Base-by-base conservation (phyloP, 1,140 invertebrate genomes). In the Eumeta japonica region DNA sequence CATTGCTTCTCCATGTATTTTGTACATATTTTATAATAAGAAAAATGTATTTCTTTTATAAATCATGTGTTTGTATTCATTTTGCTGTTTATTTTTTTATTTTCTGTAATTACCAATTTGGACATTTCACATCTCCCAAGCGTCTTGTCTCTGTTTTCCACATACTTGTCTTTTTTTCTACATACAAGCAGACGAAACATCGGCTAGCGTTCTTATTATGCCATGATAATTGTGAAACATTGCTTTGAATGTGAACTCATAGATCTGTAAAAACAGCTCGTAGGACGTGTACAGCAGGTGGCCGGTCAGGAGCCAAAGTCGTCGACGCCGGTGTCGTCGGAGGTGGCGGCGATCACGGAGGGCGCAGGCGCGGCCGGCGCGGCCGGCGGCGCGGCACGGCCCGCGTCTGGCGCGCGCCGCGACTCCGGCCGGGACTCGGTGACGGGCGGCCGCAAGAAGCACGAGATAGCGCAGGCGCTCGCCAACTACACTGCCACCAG, bases 401-500 rank as follows among this genome's bases (percentile, higher is more conserved):
- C 55, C 13, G 50, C 49, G 1, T 57, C 57, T 10, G 58, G 52
- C 4, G 50, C 61, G 1, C 43, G 66, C 0, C 39, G 66, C 2
- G 70, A 72, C 43, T 64, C 63, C 11, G 71, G 71, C 4, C 44
- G 72, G 4, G 71, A 75, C 47, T 73, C 68, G 24, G 68, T 49
- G 18, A 49, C 62, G 0, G 54, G 60, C 1, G 20, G 60, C 1
- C 34, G 62, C 14, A 67, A 65, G 44, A 52, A 60, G 30, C 39
- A 46, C 38, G 71, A 76, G 45, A 57, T 75, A 1, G 74, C 70
- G 0, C 71, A 76, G 47, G 71, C 71, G 5, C 48, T 75, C 2
- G 71, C 71, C 16, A 50, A 48, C n/a, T 75, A 70, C 43, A 66
- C 70, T 0, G 62, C 71, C 24, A 68, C 66, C 16, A 73, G 72